These are phyloP conservation scores for Capricornis sumatraensis DNA, from an alignment of 2,113 vertebrate species.

Conservation along the genomic window DNA sequence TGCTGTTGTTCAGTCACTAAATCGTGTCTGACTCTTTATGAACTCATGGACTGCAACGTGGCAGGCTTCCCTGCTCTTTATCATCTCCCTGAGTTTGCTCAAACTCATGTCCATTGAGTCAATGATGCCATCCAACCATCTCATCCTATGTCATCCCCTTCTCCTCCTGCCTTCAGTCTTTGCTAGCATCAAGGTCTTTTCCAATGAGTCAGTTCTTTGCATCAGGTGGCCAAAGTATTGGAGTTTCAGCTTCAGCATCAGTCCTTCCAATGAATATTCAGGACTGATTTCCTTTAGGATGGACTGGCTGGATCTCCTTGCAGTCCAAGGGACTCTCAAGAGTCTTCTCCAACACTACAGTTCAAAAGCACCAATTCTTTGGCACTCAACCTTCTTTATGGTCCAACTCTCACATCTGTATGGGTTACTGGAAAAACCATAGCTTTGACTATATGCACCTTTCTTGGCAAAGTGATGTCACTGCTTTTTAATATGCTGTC, in stretches of 20 bases:
- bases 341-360: not conserved
- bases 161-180: not conserved
- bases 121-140: not conserved
- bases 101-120: not conserved
- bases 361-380: not conserved
- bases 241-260: not conserved
- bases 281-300: not conserved
- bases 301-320: not conserved
- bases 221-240: not conserved
- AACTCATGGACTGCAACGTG: not conserved
- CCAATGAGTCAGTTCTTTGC: not conserved
- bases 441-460: not conserved
- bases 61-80: not conserved
- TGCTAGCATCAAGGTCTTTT: not conserved
- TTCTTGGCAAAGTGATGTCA: not conserved
- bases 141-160: not conserved
- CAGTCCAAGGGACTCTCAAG: not conserved
- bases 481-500: not conserved
- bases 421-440: not conserved
- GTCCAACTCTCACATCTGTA: not conserved
- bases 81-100: not conserved
- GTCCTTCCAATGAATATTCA: not conserved
- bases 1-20: not conserved
- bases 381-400: not conserved
- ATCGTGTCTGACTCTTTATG: not conserved